Conservation (phyloP, 1,140 invertebrate species). For the Zaprionus ornatus region DNA sequence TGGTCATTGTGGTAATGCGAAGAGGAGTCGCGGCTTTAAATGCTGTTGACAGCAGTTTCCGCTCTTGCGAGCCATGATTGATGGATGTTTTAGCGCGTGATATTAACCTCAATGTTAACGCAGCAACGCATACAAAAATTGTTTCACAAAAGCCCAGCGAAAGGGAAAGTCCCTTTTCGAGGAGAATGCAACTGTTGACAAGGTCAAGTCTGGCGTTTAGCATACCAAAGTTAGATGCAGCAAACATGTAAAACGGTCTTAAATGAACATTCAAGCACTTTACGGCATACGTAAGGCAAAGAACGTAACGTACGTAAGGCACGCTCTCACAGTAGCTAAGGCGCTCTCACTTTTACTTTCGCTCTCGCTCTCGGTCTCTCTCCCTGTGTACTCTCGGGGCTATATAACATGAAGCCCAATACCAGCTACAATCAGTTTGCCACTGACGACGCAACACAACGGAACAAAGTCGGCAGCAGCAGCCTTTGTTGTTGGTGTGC, state of each 20-base stretch:
- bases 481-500: conserved; percentile 9
- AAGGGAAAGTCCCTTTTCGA: neutral
- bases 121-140: conserved; percentile 40
- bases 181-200: conserved; percentile 66
- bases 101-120: conserved; percentile 28
- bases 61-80: conserved; percentile 56
- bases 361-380: neutral
- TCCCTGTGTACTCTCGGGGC: neutral
- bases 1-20: neutral
- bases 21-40: conserved; percentile 13
- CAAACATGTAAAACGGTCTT: neutral
- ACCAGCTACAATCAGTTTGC: conserved; percentile 53
- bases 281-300: conserved; percentile 18
- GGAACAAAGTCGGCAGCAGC: conserved; percentile 37
- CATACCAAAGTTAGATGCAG: conserved; percentile 21
- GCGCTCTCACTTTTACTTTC: neutral
- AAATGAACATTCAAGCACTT: conserved; percentile 34
- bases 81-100: conserved; percentile 42
- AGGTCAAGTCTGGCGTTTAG: conserved; percentile 70
- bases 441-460: conserved; percentile 57
- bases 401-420: conserved; percentile 55
- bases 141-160: neutral
- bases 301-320: neutral
- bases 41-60: conserved; percentile 37
- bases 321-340: neutral